A percentile compares a stretch with the other conserved stretches of the same genome.
Conservation (phyloP, 2,888 invertebrate genomes). For the Tachystola acroxantha region DNA sequence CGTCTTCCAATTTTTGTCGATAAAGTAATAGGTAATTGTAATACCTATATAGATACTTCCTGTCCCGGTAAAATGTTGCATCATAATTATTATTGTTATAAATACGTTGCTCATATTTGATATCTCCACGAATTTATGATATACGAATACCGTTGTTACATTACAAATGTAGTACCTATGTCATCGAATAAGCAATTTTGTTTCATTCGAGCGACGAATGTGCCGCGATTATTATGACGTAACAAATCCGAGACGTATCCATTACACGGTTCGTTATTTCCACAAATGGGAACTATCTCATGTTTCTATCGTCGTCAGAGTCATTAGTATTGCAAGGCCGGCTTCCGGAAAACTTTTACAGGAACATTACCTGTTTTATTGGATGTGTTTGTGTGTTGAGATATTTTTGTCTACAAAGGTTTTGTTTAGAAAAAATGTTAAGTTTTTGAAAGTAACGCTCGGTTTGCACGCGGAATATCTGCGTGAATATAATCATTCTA, state of each 20-base stretch:
- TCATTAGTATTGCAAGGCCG: slow-evolving; percentile 25
- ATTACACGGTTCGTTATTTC: slow-evolving; percentile 26
- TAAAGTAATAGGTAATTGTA: too few species aligned
- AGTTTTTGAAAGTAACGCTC: too few species aligned
- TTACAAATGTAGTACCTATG: neutral
- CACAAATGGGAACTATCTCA: slow-evolving; percentile 24
- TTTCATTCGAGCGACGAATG: slow-evolving; percentile 4
- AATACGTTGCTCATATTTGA: too few species aligned
- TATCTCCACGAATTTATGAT: too few species aligned
- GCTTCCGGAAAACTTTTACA: slow-evolving; percentile 18
- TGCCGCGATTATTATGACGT: slow-evolving; percentile 8
- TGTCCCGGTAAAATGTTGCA: too few species aligned
- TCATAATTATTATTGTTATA: too few species aligned
- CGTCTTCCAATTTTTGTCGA: too few species aligned
- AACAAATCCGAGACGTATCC: slow-evolving; percentile 19
- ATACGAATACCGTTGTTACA: too few species aligned
- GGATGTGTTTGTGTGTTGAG: too few species aligned
- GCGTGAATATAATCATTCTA: too few species aligned
- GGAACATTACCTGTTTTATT: slow-evolving; percentile 11
- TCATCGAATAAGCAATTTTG: slow-evolving; percentile 5
- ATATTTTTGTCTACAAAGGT: too few species aligned
- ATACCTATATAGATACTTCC: too few species aligned
- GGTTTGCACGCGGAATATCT: neutral
- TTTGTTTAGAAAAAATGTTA: neutral
- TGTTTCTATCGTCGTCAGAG: slow-evolving; percentile 18